These are phyloP conservation scores for Glyphotaelius pellucidus DNA, from an alignment of 2,888 invertebrate genomes.

Conservation along the genomic window DNA sequence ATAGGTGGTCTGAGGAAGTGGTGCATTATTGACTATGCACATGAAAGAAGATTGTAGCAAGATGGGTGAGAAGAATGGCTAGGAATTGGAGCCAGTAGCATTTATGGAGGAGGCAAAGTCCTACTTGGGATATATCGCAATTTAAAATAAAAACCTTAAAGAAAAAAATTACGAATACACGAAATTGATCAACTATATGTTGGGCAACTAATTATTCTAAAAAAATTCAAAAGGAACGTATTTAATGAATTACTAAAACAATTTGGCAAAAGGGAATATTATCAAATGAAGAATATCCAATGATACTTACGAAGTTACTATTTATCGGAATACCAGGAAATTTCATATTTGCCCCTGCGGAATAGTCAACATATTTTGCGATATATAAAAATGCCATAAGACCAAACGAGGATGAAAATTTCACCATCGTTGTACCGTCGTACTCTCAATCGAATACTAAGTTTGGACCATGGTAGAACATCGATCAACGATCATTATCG, in stretches of 20 bases:
- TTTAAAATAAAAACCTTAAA: background rate
- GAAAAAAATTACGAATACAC: background rate
- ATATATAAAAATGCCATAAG: background rate
- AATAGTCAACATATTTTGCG: background rate
- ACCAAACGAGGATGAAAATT: background rate
- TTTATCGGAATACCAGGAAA: background rate
- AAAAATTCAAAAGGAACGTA: background rate
- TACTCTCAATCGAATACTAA: background rate
- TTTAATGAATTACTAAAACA: background rate
- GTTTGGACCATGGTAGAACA: background rate
- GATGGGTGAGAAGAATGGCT: background rate
- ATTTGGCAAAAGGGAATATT: background rate
- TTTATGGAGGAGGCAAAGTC: background rate
- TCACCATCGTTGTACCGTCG: background rate
- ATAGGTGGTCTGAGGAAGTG: background rate
- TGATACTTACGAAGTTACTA: background rate
- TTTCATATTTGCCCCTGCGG: background rate
- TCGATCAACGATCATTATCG: background rate
- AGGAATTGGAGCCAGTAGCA: background rate
- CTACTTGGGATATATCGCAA: background rate
- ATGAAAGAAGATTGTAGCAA: background rate
- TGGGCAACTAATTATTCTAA: background rate
- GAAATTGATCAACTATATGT: background rate
- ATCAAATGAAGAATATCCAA: background rate
- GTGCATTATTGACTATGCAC: background rate